Percentiles rank a stretch among this genome's conserved stretches.
Evolutionary conservation across 2,888 invertebrate genomes (phyloP).

Genomic region (Tetragnatha montana): DNA sequence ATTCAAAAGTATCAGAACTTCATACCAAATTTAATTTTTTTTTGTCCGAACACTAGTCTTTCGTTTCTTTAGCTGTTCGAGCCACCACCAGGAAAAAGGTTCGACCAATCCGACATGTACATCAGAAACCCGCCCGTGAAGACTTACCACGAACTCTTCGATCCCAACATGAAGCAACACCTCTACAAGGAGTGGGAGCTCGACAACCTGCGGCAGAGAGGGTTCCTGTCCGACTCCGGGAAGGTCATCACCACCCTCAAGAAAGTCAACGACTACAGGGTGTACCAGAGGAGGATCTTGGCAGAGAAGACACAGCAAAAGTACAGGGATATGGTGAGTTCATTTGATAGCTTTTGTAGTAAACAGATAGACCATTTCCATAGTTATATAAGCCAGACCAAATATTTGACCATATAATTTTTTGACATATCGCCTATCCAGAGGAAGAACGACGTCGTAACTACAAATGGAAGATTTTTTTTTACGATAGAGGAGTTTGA

Average conservation of each 20-base stretch:
- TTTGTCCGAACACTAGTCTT: not conserved
- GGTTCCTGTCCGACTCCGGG: conserved; percentile 23
- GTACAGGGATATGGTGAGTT: conserved; percentile 33
- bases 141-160: conserved; percentile 44
- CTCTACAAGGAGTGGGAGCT: conserved; percentile 31
- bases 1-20: not conserved
- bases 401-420: no score
- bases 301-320: conserved; percentile 15
- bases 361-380: no score
- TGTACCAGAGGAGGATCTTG: conserved; percentile 28
- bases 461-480: no score
- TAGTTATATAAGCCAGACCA: no score
- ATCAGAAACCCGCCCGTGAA: not conserved
- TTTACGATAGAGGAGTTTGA: no score
- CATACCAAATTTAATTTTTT: no score
- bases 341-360: not conserved
- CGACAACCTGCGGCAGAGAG: conserved; percentile 27
- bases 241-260: conserved; percentile 5
- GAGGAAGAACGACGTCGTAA: no score
- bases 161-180: conserved; percentile 60
- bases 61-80: conserved; percentile 23
- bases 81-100: not conserved
- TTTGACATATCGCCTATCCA: no score
- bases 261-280: conserved; percentile 50
- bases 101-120: conserved; percentile 26